Evolutionary conservation across 37 sponge, comb jelly and placozoan species (phyloP), one percentile per base, ranked within the genome.

Genomic region (Hexactinellida sp.): DNA sequence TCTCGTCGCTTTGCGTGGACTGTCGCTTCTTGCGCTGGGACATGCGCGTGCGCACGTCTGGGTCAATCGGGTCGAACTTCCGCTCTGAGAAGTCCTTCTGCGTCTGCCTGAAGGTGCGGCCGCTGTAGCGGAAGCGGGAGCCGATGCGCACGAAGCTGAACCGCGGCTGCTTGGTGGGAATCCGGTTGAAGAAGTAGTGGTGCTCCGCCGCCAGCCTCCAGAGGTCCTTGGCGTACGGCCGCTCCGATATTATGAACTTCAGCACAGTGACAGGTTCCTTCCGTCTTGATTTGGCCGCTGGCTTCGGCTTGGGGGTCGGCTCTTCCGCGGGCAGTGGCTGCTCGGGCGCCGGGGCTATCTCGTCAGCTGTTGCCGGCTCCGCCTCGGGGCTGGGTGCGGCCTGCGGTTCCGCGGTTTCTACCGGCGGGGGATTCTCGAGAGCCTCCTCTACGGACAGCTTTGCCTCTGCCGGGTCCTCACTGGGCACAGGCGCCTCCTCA

Each of bases 131-230:
- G 87, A 89, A 89, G 35, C 84, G 88, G 54, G 87, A 84, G 1
- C 90, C 90, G 9, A 86, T 37, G 24, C 82, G 24, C 34, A 76
- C 86, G 55, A 38, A 76, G 9, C 38, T 37, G 24, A 88, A 54
- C 84, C 85, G 37, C n/a, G 83, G 38, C 36, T 51, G 83, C 23
- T 23, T 32, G 54, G 36, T 52, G 47, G 83, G 63, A 0, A 76
- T 76, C 36, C 54, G 25, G 38, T 89, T 85, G 90, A 94, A 94
- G 89, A 94, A 94, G 52, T 90, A 87, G 39, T 94, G 94, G 36
- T 94, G 94, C 54, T 94, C 94, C n/a, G 91, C 91, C 1, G 90
- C 90, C n/a, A 86, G 82, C 89, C 88, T 90, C 94, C 94, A 94
- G 23, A 94, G 39, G 82, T 88, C 88, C 89, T 94, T 94, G 37